phyloP scores from a whole-genome alignment of 2,113 vertebrate species.

The Prunella fulvescens region DNA sequence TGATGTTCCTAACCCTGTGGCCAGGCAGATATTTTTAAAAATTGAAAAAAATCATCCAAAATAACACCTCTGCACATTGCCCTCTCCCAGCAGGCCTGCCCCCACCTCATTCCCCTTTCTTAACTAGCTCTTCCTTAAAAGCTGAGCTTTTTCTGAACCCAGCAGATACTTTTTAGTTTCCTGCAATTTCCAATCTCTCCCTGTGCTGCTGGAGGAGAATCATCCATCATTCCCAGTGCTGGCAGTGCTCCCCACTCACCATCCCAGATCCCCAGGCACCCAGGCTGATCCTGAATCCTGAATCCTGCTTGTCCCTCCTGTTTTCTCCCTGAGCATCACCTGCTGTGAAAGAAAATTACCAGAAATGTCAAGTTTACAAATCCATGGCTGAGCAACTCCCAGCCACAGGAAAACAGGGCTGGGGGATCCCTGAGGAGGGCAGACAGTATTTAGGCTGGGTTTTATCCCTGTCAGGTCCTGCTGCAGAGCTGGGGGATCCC shows the following conservation, averaged over 20 bases:
- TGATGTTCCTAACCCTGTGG: not conserved
- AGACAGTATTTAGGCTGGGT: not conserved
- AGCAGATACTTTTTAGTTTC: not conserved
- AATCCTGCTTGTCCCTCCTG: not conserved
- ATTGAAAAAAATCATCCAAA: not conserved
- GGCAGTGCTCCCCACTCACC: not conserved
- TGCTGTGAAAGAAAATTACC: not conserved
- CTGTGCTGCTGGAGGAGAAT: not conserved
- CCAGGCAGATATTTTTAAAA: not conserved
- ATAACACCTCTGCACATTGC: not conserved
- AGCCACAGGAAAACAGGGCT: not conserved
- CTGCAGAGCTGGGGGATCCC: not conserved
- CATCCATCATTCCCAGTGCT: not conserved
- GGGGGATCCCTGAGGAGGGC: not conserved
- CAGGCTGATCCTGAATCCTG: not conserved
- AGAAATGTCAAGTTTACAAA: fast-evolving
- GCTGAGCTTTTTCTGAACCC: not conserved
- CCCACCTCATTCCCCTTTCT: not conserved
- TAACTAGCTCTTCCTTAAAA: not conserved
- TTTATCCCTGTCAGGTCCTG: not conserved
- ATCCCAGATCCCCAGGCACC: not conserved
- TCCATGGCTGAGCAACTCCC: not conserved
- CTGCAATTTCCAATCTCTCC: not conserved
- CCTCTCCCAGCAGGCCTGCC: not conserved
- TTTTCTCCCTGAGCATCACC: not conserved